phyloP scores from a whole-genome alignment of 2,888 invertebrate species.

The Rhingia campestris region DNA sequence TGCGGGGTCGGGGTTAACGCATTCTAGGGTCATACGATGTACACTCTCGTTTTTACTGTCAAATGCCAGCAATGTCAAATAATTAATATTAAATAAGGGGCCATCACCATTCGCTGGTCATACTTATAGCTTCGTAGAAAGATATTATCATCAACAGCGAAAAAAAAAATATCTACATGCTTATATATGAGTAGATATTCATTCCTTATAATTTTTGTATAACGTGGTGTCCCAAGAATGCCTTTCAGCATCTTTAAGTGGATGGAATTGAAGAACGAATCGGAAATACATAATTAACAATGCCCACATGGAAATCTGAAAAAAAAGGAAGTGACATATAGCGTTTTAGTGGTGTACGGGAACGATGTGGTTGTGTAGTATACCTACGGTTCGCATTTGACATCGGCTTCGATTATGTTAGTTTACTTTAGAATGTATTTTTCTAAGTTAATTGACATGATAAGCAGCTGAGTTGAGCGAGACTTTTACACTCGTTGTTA shows the following conservation, averaged over 20 bases:
- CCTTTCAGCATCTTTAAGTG: constrained; percentile 66
- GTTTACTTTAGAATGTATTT: too few species aligned
- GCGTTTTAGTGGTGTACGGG: constrained; percentile 1
- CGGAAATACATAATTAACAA: constrained; percentile 76
- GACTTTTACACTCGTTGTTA: too few species aligned
- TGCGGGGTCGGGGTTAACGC: constrained; percentile 62
- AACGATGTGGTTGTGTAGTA: not conserved
- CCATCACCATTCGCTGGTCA: constrained; percentile 39
- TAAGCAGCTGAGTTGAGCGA: too few species aligned
- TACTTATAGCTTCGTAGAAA: constrained; percentile 42
- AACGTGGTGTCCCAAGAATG: constrained; percentile 53
- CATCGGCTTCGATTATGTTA: too few species aligned
- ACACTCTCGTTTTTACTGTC: constrained; percentile 61
- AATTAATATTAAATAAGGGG: constrained; percentile 53
- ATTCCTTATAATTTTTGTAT: constrained; percentile 25
- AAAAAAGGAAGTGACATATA: constrained; percentile 62
- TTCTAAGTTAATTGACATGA: too few species aligned
- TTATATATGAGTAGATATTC: constrained; percentile 18
- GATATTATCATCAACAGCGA: constrained; percentile 31
- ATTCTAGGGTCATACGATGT: constrained; percentile 64
- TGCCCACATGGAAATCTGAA: constrained; percentile 67
- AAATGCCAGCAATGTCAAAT: constrained; percentile 72
- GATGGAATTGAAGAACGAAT: constrained; percentile 73
- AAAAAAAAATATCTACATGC: constrained; percentile 16
- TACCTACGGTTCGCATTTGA: too few species aligned